A percentile compares a stretch with the other conserved stretches of the same genome.
Evolutionary conservation across 1,140 invertebrate genomes (phyloP).

Genomic region (Bombus pyrosoma): DNA sequence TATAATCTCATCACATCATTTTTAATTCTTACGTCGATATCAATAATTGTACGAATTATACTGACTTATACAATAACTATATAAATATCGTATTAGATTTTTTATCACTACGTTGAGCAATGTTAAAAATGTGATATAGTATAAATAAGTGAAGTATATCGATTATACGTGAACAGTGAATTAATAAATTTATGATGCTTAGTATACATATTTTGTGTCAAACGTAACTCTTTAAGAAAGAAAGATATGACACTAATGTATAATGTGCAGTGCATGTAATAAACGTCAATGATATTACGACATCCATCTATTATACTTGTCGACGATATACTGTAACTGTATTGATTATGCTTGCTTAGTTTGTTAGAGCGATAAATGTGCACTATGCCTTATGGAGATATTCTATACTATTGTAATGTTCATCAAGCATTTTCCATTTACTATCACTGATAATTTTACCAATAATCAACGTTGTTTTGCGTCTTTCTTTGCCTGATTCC

Average conservation of each 20-base stretch:
- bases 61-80: background rate
- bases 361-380: conserved; percentile 26
- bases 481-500: background rate
- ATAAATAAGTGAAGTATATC: background rate
- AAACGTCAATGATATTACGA: conserved; percentile 21
- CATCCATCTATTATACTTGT: conserved; percentile 29
- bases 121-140: background rate
- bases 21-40: background rate
- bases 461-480: background rate
- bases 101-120: background rate
- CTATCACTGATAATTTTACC: background rate
- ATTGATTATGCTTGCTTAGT: conserved; percentile 51
- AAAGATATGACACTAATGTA: background rate
- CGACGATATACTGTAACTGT: conserved; percentile 27
- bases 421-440: background rate
- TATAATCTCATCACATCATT: background rate
- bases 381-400: background rate
- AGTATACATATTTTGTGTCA: background rate
- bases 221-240: background rate
- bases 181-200: background rate
- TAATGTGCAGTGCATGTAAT: conserved; percentile 18
- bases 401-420: background rate
- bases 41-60: background rate
- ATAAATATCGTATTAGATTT: background rate
- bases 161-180: background rate